Evolutionary conservation across 2,797 vertebrate genomes (phyloP).

Genomic region (Poeciliopsis presidionis): DNA sequence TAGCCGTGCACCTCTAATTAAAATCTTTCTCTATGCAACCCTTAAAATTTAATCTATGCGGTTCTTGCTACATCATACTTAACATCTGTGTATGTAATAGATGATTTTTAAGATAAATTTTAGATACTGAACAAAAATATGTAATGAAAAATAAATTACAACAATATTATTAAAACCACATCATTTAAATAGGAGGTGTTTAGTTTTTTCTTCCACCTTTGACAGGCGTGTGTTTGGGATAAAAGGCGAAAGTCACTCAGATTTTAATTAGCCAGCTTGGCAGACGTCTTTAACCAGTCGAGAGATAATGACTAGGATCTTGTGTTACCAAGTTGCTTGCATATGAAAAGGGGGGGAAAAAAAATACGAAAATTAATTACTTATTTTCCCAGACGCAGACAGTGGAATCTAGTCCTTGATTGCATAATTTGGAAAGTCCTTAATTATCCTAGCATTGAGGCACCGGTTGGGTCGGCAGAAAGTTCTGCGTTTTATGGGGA

Average conservation of each 20-base stretch:
- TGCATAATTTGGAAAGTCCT: constrained; percentile 64
- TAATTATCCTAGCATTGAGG: constrained; percentile 57
- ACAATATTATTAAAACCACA: neutral
- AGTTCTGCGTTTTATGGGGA: neutral
- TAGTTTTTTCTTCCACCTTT: constrained; percentile 30
- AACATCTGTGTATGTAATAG: neutral
- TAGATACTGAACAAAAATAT: neutral
- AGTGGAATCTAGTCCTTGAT: constrained; percentile 58
- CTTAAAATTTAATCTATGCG: neutral
- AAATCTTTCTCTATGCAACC: neutral
- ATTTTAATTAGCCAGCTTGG: constrained; percentile 68
- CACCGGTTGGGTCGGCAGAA: neutral
- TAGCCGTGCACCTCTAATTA: neutral
- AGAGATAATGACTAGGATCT: constrained; percentile 64
- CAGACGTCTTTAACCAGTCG: constrained; percentile 59
- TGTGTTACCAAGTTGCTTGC: constrained; percentile 48
- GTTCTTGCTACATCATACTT: neutral
- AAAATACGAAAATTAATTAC: constrained; percentile 65
- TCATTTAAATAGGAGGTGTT: neutral
- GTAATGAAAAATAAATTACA: neutral
- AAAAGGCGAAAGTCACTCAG: constrained; percentile 41
- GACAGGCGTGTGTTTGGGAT: constrained; percentile 33
- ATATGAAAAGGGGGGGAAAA: constrained; percentile 37
- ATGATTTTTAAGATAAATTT: neutral
- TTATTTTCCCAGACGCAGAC: constrained; percentile 53